Evolutionary conservation across 2,888 invertebrate genomes (phyloP), one percentile per base, ranked within the genome.

Genomic region (Agrypnus murinus): DNA sequence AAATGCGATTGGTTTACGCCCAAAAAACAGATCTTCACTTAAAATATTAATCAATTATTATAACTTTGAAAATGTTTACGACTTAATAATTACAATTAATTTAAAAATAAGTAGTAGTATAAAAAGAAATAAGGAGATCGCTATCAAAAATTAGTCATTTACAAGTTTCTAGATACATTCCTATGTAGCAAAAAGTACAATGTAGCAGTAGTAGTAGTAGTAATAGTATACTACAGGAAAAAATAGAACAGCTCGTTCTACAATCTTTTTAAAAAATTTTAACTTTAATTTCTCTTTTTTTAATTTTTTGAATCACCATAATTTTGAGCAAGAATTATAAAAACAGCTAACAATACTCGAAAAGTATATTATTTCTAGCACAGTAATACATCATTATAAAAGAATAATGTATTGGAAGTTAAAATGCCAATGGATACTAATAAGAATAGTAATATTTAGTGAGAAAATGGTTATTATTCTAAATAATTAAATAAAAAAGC

Each of bases 311-410:
- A 50, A 59, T 65, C 48, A 65, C 65, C 65, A 65, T 25, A 65
- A 65, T 70, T 65, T 70, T 70, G 70, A 70, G 70, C 70, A 70
- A 65, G 58, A 65, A 46, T 65, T 45, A 34, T 36, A 36, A 55
- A 53, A 46, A 25, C 19, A 25, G 19, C 25, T 25, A 25, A 25
- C 5, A 25, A 19, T 17, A 19, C 25, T 25, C 3, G 25, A 25
- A 25, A 25, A 25, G n/a, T n/a, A n/a, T n/a, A n/a, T 25, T 25
- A 25, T 3, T 25, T 25, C 5, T 25, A 25, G 5, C 25, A 25
- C 25, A 25, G 25, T n/a, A n/a, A n/a, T n/a, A n/a, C n/a, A 25
- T 25, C 25, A 25, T 5, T 3, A 3, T 25, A 25, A 5, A 25
- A 25, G 5, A 25, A 25, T 25, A 25, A 25, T 25, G 3, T 25